Evolutionary conservation across 2,113 vertebrate species (phyloP), one percentile per base, ranked within the genome.

Genomic region (Parotia lawesii): DNA sequence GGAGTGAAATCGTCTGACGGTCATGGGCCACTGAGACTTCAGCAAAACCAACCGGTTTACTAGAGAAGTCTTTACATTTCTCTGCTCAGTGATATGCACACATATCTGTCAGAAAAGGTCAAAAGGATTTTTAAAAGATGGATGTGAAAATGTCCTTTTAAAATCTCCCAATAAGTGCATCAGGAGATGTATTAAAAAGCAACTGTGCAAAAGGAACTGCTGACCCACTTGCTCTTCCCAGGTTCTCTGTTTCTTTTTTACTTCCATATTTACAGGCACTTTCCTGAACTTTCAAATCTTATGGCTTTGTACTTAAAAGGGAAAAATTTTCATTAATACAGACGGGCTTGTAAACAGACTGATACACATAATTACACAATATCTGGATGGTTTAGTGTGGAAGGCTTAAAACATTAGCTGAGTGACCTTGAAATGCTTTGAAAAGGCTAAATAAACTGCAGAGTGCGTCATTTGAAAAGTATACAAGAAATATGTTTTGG

Each of bases 51-150:
- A 6, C 33, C 16, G 42, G 40, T 94, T 90, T 75, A 65, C 64
- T 85, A 42, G 21, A 37, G 15, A 69, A 91, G 13, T 50, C 67
- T 73, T 48, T 40, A 51, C 28, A 17, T 22, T 37, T 22, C 29
- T 87, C 90, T 89, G 25, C 37, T 60, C 23, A 23, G 15, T 50
- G 54, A 5, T 76, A 28, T 62, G 85, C 40, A 67, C 24, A 75
- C 18, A 16, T 3, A 9, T 60, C 27, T 75, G 60, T 78, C 33
- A 10, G 38, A 87, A 70, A 86, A 71, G 18, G 51, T 77, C 65
- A 72, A 87, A 92, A 58, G n/a, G 51, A 75, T 84, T 95, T 95
- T 83, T 79, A 84, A 89, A 96, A 76, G 38, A 40, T 11, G 29
- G 16, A 18, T 75, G 69, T 51, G 60, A 90, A 86, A 60, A 28